These are phyloP conservation scores for Nowickia ferox DNA, from an alignment of 2,888 invertebrate genomes.

Conservation along the genomic window DNA sequence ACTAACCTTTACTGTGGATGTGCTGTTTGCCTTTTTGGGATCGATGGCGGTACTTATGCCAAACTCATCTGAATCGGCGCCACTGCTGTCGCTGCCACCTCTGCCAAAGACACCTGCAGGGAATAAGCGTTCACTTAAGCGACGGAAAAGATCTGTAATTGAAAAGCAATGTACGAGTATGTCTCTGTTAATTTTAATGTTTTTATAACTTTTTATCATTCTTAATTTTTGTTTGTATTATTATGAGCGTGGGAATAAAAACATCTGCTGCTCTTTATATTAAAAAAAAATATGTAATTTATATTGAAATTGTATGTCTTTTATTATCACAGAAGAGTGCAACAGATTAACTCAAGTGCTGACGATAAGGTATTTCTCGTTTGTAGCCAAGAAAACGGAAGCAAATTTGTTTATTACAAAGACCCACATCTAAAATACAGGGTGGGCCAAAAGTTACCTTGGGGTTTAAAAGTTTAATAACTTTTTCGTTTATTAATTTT, in stretches of 20 bases:
- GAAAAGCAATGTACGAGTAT: conserved; percentile 71
- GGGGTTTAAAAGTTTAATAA: too few species aligned
- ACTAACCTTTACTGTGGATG: conserved; percentile 82
- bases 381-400: background rate
- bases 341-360: background rate
- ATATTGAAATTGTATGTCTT: conserved; percentile 13
- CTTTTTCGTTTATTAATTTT: too few species aligned
- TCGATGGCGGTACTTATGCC: conserved; percentile 72
- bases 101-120: conserved; percentile 68
- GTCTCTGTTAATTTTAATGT: conserved; percentile 8
- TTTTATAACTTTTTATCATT: conserved; percentile 3
- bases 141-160: conserved; percentile 80
- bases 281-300: background rate
- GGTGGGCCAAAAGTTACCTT: too few species aligned
- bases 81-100: conserved; percentile 72
- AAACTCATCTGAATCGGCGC: conserved; percentile 59
- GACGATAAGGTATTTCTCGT: background rate
- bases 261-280: conserved; percentile 17
- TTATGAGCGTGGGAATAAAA: conserved; percentile 9
- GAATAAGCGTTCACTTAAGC: conserved; percentile 80
- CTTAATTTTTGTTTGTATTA: background rate
- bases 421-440: background rate
- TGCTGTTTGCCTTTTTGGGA: conserved; percentile 80
- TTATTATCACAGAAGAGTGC: conserved; percentile 2
- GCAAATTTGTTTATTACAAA: background rate